Evolutionary conservation across 1,140 invertebrate species (phyloP), one percentile per base, ranked within the genome.

Genomic region (Nasonia vitripennis): DNA sequence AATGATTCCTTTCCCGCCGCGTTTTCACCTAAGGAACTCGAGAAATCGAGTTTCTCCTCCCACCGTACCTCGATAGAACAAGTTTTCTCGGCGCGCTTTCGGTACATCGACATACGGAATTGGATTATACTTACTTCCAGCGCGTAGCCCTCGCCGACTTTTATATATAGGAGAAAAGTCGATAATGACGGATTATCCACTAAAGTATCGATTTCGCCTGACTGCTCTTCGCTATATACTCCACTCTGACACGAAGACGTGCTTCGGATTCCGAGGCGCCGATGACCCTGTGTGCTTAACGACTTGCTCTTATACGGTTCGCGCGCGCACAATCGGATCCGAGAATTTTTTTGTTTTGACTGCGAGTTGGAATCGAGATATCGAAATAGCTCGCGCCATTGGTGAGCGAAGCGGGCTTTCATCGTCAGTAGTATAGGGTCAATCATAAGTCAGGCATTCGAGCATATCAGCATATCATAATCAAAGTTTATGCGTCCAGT

Each of bases 21-120:
- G 45, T 82, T 81, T 84, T 20, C 80, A 71, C 51, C 34, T 67
- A 14, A 41, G 87, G 62, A 88, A 88, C 81, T 87, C 70, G 74
- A 83, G 62, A n/a, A 87, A 87, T 88, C 74, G 75, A 88, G 71
- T 88, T 87, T 86, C 68, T 77, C 68, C 23, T 37, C 67, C 80
- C 31, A 83, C 55, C 77, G 12, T 51, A 6, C 51, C 31, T 17
- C 62, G 27, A 37, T 73, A 62, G 20, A 2, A 14, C 17, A 55
- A 75, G 37, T 78, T 45, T 87, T 62, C 79, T 45, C n/a, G 20
- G n/a, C 5, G 62, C 0, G 41, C 68, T 48, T 81, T 6, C 23
- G 20, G 62, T 41, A 62, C 45, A 75, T 75, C 45, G 81, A 75
- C 81, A 62, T 62, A 41, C 48, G 27, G 70, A 75, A 82, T 82